Evolutionary conservation across 2,113 vertebrate species (phyloP).

Genomic region (Tonatia bakeri): DNA sequence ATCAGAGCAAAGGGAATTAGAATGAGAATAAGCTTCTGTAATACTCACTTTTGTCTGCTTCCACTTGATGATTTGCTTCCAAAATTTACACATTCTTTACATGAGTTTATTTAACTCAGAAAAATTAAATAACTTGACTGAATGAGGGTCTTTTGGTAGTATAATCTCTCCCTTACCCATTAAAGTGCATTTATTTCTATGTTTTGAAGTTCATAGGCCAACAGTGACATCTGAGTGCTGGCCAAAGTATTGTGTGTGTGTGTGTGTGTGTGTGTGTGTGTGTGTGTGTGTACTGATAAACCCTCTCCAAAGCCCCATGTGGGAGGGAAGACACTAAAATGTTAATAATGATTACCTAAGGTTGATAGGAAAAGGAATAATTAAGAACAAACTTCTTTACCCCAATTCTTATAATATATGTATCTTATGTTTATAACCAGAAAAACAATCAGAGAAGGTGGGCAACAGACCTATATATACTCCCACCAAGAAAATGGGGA

Average conservation of each 20-base stretch:
- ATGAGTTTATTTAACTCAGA: background rate
- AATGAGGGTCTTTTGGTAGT: background rate
- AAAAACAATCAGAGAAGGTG: background rate
- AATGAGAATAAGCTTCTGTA: background rate
- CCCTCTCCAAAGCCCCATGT: background rate
- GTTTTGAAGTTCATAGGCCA: background rate
- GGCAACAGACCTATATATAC: background rate
- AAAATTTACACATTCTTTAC: background rate
- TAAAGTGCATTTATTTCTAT: background rate
- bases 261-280: background rate
- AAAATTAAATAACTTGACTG: background rate
- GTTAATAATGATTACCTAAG: background rate
- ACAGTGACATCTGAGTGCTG: background rate
- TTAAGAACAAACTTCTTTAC: background rate
- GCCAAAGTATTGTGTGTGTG: background rate
- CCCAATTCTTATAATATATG: background rate
- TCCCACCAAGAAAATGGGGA: background rate
- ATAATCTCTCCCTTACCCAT: background rate
- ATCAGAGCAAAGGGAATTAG: background rate
- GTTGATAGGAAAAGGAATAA: background rate
- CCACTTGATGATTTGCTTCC: background rate
- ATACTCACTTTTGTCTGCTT: background rate
- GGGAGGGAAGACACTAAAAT: background rate
- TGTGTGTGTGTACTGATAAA: background rate
- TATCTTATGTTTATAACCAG: background rate